Base-by-base conservation (phyloP, 2,888 invertebrate genomes). In the Malachius bipustulatus region DNA sequence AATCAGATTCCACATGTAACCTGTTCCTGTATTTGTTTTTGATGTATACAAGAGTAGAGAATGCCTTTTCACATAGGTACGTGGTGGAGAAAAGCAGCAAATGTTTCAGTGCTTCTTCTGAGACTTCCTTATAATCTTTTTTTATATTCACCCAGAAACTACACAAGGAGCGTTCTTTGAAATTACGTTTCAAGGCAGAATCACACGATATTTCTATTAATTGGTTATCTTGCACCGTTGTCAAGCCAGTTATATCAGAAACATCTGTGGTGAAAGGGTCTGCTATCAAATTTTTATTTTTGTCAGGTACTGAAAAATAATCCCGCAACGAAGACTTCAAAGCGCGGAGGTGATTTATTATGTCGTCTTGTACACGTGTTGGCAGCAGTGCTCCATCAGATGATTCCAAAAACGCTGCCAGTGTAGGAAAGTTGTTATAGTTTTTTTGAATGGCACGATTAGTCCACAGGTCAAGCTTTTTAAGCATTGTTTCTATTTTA, bases 261-360 rank as follows among this genome's bases (percentile, higher is more conserved):
- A 30, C 30, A 30, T 30, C 30, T 26, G 32, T 10, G 26, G 2
- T 26, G 36, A 39, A 35, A 35, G 35, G 35, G 34, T 41, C 36
- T 32, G 15, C 14, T 39, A 38, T 41, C 35, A 30, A 35, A 29
- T 29, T 40, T 35, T 38, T 38, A 38, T 38, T 41, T 38, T 35
- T 38, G 35, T 40, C 32, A 10, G 36, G 36, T 38, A 33, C 32
- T 38, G 36, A 15, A 41, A 38, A 38, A 41, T 41, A 41, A 38
- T 39, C 16, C 35, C 41, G 26, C 13, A 38, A 36, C 31, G 38
- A 41, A 35, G 33, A 32, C 6, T 28, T 28, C 29, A 28, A 28
- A 28, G 29, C 6, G 6, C 10, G 8, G 30, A 6, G 8, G 30
- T 6, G 30, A 30, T 30, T 3, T 30, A 10, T 30, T 3, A 30